A percentile compares a stretch with the other conserved stretches of the same genome.
Evolutionary conservation across 2,888 invertebrate genomes (phyloP).

Genomic region (Pammene fasciana): DNA sequence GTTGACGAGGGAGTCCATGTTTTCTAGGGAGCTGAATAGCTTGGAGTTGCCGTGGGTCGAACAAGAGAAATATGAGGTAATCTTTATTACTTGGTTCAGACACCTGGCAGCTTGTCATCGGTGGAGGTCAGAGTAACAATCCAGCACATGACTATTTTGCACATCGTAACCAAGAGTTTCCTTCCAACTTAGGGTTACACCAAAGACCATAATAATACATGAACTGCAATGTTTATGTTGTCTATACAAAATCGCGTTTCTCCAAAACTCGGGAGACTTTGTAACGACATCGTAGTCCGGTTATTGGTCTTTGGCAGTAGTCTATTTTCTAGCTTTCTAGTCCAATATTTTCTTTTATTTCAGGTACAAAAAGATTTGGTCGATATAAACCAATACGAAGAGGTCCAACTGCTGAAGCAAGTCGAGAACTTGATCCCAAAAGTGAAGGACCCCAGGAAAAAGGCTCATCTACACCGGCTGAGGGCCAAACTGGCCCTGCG

Average conservation of each 20-base stretch:
- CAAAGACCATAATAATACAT: too few relatives aligned
- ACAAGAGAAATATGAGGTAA: slow-evolving; percentile 46
- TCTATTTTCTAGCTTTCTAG: too few relatives aligned
- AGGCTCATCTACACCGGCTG: slow-evolving; percentile 60
- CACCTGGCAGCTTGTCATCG: too few relatives aligned
- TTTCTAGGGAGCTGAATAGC: slow-evolving; percentile 66
- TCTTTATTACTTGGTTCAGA: neutral
- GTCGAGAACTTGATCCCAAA: slow-evolving; percentile 67
- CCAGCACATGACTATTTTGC: too few relatives aligned
- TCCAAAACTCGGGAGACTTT: too few relatives aligned
- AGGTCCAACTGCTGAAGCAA: slow-evolving; percentile 73
- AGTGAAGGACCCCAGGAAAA: slow-evolving; percentile 61
- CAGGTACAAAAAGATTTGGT: slow-evolving; percentile 53
- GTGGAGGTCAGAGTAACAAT: too few relatives aligned
- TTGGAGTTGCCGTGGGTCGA: slow-evolving; percentile 69
- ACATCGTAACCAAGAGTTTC: too few relatives aligned
- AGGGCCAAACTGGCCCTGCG: slow-evolving; percentile 69
- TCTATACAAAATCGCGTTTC: too few relatives aligned
- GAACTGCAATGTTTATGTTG: too few relatives aligned
- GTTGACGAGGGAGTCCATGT: slow-evolving; percentile 60
- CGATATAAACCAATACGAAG: slow-evolving; percentile 71
- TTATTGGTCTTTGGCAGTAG: too few relatives aligned
- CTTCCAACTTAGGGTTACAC: too few relatives aligned
- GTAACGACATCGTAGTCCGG: too few relatives aligned
- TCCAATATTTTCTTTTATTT: neutral